phyloP scores from a whole-genome alignment of 2,113 vertebrate genomes.

The Alouatta palliata region DNA sequence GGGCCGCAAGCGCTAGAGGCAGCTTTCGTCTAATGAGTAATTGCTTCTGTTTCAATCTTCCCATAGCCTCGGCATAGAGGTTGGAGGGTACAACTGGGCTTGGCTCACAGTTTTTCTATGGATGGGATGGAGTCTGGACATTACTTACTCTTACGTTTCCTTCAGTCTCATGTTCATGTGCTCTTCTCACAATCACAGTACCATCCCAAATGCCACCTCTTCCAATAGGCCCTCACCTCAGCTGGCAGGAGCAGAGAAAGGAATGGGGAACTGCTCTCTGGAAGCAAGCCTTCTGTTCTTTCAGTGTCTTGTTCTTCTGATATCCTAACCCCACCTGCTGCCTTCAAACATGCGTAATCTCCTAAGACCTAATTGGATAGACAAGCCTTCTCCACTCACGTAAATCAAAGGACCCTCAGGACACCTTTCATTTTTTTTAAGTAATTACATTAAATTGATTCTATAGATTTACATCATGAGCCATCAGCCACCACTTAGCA shows the following conservation, averaged over 20 bases:
- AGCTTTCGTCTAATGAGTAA: not conserved
- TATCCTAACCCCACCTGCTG: too few species aligned
- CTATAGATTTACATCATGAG: not conserved
- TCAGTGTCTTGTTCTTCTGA: not conserved
- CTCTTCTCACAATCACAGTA: not conserved
- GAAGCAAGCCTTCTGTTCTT: not conserved
- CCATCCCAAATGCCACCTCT: not conserved
- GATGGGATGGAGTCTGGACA: not conserved
- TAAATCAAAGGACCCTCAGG: not conserved
- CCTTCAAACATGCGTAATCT: not conserved
- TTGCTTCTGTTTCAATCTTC: not conserved
- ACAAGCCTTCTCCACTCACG: not conserved
- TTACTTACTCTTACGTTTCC: not conserved
- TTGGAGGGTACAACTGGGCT: accelerated
- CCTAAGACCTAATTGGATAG: not conserved
- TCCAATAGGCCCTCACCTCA: not conserved
- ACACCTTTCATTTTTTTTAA: not conserved
- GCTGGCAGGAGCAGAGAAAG: not conserved
- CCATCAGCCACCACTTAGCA: not conserved
- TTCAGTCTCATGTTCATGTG: not conserved
- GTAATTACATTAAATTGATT: not conserved
- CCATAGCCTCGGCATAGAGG: accelerated
- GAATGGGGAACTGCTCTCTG: not conserved
- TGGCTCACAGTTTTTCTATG: not conserved
- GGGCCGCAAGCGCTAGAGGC: not conserved